Base-by-base conservation (phyloP, 2,797 vertebrate genomes). In the Enteromius unitaeniatus region DNA sequence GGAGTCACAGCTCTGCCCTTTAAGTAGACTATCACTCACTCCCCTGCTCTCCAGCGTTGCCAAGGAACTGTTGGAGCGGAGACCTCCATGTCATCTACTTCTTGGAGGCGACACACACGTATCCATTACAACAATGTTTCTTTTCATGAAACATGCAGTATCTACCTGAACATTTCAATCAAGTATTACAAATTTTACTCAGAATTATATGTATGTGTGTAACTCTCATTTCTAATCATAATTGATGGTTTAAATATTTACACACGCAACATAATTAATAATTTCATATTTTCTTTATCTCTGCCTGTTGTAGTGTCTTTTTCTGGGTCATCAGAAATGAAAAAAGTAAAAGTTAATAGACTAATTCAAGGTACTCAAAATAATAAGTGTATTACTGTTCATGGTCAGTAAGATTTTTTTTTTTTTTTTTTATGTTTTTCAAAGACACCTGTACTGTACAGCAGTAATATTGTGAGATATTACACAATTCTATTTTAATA, bases 51-150 rank as follows among this genome's bases (percentile, higher is more conserved):
- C 78, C 31, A 13, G 80, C n/a, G 87, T 88, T 90, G 87, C 88
- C 86, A 90, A 84, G 90, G 77, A 60, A 86, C 84, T 62, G 87
- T 82, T 83, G 58, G 84, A 69, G 87, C 64, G 23, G 73, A 26
- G 68, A 70, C 53, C 51, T 76, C 28, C 0, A 64, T 84, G 67
- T 65, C 76, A 82, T 72, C 42, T 37, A 51, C 19, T 84, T 9
- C 64, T 77, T 51, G 53, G 13, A 82, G n/a, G 49, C 21, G 13
- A 49, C 31, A 62, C 31, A 60, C 53, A 5, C 11, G 15, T 51
- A 49, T 34, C 45, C 26, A 19, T 45, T 62, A 37, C 51, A 70
- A 51, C 14, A 47, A 40, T 19, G 28, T 45, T 78, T 4, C 40
- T 62, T 69, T 42, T 70, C 45, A 42, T 31, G 40, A 62, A 40